Base-by-base conservation (phyloP, 2,888 invertebrate genomes). In the Elysia crispata region DNA sequence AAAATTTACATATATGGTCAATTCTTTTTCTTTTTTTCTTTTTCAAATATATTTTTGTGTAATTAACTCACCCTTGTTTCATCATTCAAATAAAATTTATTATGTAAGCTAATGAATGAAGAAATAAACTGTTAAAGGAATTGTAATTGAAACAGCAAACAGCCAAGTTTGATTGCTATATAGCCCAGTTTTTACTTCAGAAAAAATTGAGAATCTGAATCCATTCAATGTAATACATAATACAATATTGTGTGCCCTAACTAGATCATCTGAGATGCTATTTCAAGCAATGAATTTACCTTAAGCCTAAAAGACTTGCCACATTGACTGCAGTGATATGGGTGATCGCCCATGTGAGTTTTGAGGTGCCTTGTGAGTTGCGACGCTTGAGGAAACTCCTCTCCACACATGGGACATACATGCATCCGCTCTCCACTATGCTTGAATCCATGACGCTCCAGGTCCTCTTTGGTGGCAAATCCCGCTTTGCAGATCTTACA, bases 271-370 rank as follows among this genome's bases (percentile, higher is more conserved):
- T n/a, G n/a, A n/a, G n/a, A n/a, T n/a, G n/a, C n/a, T n/a, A n/a
- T 41, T 11, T 6, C 41, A 41, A 41, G 11, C 41, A 41, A n/a
- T n/a, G n/a, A 66, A 25, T 15, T 15, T 31, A 79, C 79, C 76
- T 80, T 80, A 0, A 76, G 70, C 62, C 70, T 69, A 25, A 80
- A 80, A 50, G 76, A 67, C 66, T 76, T 76, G 20, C 76, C 76
- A 70, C 80, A 80, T 62, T 75, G 75, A 15, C 76, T 80, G 54
- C 80, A 80, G 28, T 69, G 75, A 62, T 80, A 76, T 6, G 76
- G 75, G 23, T 76, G 69, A n/a, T 76, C 80, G 20, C 28, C 76
- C 33, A 60, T 50, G 69, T 80, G 80, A 28, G n/a, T 62, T 30
- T 60, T 54, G 13, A 80, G 57, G 62, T 80, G 80, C 54, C 60